phyloP scores from a whole-genome alignment of 1,140 invertebrate species.

The Trichogramma pretiosum region DNA sequence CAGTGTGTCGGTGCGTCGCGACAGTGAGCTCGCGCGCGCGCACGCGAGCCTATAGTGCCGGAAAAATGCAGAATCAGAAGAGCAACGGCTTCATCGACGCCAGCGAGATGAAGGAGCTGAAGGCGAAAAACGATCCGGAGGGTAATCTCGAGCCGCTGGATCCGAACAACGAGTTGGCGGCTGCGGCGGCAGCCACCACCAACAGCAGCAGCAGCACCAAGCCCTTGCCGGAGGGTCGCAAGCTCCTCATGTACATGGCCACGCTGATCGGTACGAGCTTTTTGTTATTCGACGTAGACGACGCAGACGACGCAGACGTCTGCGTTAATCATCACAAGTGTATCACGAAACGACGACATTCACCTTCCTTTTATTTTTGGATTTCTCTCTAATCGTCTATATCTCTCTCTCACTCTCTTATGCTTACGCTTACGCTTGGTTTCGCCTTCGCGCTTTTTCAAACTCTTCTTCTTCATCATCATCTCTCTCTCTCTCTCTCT shows the following conservation, averaged over 20 bases:
- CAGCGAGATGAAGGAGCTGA: constrained; percentile 9
- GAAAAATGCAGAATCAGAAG: background rate
- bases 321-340: too few species aligned
- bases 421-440: too few species aligned
- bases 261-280: constrained; percentile 28
- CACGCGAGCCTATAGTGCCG: background rate
- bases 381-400: too few species aligned
- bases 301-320: too few species aligned
- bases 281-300: background rate
- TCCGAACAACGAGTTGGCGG: background rate
- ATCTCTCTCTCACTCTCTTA: background rate
- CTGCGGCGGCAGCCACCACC: background rate
- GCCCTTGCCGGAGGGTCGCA: constrained; percentile 20
- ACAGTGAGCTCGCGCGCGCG: background rate
- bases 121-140: too few species aligned
- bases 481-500: background rate
- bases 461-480: too few species aligned
- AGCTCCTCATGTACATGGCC: constrained; percentile 27
- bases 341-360: too few species aligned
- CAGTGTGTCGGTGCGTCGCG: background rate
- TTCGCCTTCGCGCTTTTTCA: too few species aligned
- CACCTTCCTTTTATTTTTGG: background rate
- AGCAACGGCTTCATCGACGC: background rate
- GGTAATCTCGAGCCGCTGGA: background rate
- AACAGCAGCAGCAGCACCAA: background rate